Evolutionary conservation across 2,888 invertebrate genomes (phyloP).

Genomic region (Lamellibrachia columna): DNA sequence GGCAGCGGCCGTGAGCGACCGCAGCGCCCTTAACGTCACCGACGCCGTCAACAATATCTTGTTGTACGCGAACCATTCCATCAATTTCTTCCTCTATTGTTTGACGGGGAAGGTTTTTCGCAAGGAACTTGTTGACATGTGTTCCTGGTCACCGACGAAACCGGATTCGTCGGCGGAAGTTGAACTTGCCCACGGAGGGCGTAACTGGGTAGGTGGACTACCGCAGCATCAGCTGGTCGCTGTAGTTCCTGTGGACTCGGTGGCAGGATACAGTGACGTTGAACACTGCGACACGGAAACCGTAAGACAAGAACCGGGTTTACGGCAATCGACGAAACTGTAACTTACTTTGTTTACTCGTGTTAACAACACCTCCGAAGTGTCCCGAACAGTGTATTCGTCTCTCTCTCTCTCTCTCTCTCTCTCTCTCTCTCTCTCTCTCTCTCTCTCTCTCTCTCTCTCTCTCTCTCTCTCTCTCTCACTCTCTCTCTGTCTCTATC

Average conservation of each 20-base stretch:
- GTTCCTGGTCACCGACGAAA: background rate
- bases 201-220: background rate
- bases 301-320: background rate
- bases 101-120: constrained; percentile 41
- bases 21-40: constrained; percentile 31
- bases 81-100: constrained; percentile 46
- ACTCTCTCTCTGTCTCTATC: too few species aligned
- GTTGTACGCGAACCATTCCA: constrained; percentile 40
- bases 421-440: too few species aligned
- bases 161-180: background rate
- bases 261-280: background rate
- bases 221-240: background rate
- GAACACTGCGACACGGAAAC: background rate
- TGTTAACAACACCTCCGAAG: background rate
- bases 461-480: too few species aligned
- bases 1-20: constrained; percentile 21
- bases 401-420: too few species aligned
- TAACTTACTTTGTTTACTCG: background rate
- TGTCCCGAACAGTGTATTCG: too few species aligned
- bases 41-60: constrained; percentile 43
- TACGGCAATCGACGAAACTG: background rate
- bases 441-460: too few species aligned
- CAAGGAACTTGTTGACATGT: constrained; percentile 34
- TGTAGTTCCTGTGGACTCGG: background rate
- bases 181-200: background rate